Conservation (phyloP, 2,113 vertebrate species). For the Holacanthus passer region DNA sequence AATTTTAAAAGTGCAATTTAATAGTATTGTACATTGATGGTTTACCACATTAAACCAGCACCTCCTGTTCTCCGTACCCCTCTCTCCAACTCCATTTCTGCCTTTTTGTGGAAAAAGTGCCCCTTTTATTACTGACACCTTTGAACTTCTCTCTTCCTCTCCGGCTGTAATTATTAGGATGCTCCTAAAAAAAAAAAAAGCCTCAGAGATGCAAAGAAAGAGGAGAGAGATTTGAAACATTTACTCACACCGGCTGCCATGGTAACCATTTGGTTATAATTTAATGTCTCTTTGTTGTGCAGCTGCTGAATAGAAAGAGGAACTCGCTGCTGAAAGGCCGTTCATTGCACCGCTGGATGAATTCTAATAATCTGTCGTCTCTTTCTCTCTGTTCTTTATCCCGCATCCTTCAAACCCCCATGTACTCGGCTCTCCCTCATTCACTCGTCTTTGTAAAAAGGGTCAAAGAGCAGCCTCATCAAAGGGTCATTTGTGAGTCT, state of each 20-base stretch:
- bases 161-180: constrained; percentile 71
- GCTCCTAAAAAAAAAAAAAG: constrained; percentile 73
- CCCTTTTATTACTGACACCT: constrained; percentile 44
- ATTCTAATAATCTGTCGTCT: constrained; percentile 77
- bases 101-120: not conserved
- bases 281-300: constrained; percentile 80
- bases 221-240: constrained; percentile 67
- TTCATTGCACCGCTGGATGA: constrained; percentile 75
- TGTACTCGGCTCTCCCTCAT: constrained; percentile 32
- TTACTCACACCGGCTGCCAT: constrained; percentile 73
- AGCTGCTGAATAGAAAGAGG: constrained; percentile 77
- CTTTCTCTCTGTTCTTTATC: constrained; percentile 62
- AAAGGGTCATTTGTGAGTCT: constrained; percentile 75
- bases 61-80: not conserved
- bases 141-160: constrained; percentile 60
- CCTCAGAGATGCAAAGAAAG: constrained; percentile 59
- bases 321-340: constrained; percentile 76
- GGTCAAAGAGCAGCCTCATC: constrained; percentile 76
- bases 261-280: constrained; percentile 80
- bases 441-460: constrained; percentile 69
- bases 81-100: not conserved
- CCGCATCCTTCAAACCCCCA: constrained; percentile 44
- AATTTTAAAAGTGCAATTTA: not conserved
- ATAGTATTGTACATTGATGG: not conserved
- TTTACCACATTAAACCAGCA: not conserved